Percentiles rank a stretch among this genome's conserved stretches.
phyloP scores from a whole-genome alignment of 1,140 invertebrate species.

The Caenorhabditis brenneri region DNA sequence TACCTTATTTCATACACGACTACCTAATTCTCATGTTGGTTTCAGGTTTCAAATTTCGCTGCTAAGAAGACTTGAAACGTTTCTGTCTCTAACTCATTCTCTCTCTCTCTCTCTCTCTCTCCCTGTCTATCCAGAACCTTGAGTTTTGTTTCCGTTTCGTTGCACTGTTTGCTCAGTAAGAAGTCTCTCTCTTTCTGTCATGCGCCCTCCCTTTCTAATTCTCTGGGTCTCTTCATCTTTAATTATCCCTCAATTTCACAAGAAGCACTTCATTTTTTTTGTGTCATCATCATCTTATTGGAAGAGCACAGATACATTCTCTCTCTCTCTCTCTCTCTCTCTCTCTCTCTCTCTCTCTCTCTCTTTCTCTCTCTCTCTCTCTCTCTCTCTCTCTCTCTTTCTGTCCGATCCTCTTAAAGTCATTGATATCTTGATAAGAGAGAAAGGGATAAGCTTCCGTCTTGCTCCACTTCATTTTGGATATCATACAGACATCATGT shows the following conservation, averaged over 20 bases:
- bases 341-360: background rate
- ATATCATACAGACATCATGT: background rate
- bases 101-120: background rate
- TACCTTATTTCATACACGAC: too few species aligned
- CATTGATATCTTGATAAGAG: background rate
- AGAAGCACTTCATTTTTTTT: conserved; percentile 42
- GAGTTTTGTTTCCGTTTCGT: background rate
- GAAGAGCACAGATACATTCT: too few species aligned
- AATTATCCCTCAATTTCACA: background rate
- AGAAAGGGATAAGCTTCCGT: background rate
- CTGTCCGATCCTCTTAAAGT: background rate
- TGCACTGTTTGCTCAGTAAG: conserved; percentile 27
- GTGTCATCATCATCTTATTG: background rate
- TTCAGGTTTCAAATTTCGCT: background rate
- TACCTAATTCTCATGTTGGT: background rate
- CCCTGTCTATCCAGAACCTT: background rate
- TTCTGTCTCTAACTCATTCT: background rate
- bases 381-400: background rate
- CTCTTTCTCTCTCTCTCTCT: background rate
- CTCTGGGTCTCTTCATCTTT: conserved; percentile 16
- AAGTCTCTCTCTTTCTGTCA: background rate
- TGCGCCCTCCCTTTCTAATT: background rate
- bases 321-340: background rate
- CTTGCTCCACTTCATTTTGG: background rate
- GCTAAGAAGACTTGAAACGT: too few species aligned